Base-by-base conservation (phyloP, 2,113 vertebrate species). In the Gasterosteus nipponicus region DNA sequence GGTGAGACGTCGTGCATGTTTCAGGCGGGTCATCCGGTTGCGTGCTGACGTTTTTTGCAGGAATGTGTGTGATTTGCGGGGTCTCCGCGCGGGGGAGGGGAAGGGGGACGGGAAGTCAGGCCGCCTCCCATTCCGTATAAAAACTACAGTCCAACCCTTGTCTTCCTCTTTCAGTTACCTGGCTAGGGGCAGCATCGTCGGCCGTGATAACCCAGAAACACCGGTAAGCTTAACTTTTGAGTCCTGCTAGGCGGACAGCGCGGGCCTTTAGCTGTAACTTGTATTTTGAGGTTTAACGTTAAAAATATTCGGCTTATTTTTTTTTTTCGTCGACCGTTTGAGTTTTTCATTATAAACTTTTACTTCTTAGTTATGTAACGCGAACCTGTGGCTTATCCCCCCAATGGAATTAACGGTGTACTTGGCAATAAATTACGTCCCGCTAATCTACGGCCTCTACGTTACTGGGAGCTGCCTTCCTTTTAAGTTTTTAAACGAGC, bases 161-260 rank as follows among this genome's bases (percentile, higher is more conserved):
- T 88, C 93, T 86, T 81, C 83, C 94, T 95, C 92, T 95, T 94
- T 94, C 93, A 94, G 94, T 95, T 94, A 95, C 94, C 94, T 95
- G 94, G 93, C 86, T 69, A 92, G 93, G 94, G 94, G 94, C 89
- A 94, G 91, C 90, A 91, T 91, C 89, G 85, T 92, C 85, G 86
- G 93, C 91, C 87, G 88, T 89, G 85, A 87, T 77, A 86, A 92
- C 83, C 85, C 64, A 82, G 72, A 89, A 93, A 93, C 85, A 89
- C 91, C 92, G 93, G 94, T 95, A 81, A 91, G 94, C 87, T 38
- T 0, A 19, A 26, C 54, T 69, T 54, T 19, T 42, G 26, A n/a
- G 74, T 78, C 10, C 1, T 14, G 0, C 7, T 0, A 4, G 2
- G 5, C 35, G 7, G 35, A 38, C 35, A 0, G 1, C 0, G 2